Percentiles rank a stretch among this genome's conserved stretches.
Evolutionary conservation across 2,113 vertebrate species (phyloP).

Genomic region (Macaca nemestrina): DNA sequence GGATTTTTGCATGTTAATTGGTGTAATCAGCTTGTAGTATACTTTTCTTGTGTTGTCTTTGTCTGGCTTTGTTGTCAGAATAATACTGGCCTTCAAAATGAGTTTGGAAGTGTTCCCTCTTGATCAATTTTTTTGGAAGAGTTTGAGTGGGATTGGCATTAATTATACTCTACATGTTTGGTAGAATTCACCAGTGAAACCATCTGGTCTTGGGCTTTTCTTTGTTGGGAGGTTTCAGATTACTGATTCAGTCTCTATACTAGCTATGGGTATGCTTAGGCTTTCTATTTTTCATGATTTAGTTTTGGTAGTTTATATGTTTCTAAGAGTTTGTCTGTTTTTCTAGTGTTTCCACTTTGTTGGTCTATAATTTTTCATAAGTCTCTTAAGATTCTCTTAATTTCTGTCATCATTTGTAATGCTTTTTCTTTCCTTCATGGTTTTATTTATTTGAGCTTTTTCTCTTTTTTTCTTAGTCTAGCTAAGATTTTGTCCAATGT

Average conservation of each 20-base stretch:
- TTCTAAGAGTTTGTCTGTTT: neutral
- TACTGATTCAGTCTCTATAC: neutral
- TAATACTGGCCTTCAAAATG: neutral
- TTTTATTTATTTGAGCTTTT: neutral
- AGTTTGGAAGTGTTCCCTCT: neutral
- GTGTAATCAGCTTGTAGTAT: neutral
- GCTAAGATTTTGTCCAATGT: neutral
- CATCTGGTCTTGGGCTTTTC: neutral
- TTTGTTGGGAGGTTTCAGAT: neutral
- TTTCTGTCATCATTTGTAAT: neutral
- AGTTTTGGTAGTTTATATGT: neutral
- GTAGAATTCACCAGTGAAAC: neutral
- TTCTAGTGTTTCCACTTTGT: neutral
- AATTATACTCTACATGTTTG: neutral
- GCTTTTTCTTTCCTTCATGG: neutral
- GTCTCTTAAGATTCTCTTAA: neutral
- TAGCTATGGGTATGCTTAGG: neutral
- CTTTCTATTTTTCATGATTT: neutral
- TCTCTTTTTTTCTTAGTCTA: neutral
- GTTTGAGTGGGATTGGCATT: neutral
- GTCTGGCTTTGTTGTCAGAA: neutral
- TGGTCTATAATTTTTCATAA: neutral
- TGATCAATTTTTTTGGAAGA: neutral
- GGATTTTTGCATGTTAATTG: neutral
- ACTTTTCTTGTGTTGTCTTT: neutral